phyloP scores from a whole-genome alignment of 2,888 invertebrate genomes.

The Shargacucullia verbasci region DNA sequence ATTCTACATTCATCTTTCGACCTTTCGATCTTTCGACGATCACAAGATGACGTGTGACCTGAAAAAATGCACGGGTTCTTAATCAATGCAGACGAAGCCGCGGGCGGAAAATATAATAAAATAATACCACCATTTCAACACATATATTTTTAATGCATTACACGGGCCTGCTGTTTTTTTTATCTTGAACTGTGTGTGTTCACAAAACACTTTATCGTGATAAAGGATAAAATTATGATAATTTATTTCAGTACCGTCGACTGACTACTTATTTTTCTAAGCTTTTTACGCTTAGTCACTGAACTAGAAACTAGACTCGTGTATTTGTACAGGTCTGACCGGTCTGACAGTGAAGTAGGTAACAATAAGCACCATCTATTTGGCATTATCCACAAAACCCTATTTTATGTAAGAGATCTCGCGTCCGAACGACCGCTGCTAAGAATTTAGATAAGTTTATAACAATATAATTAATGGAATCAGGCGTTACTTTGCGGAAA shows the following conservation, averaged over 20 bases:
- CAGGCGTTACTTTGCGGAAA: too few relatives aligned
- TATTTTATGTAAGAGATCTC: conserved; percentile 17
- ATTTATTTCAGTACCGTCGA: conserved; percentile 3
- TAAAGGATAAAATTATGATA: background rate
- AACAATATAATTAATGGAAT: background rate
- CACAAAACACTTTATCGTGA: too few relatives aligned
- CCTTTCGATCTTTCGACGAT: too few relatives aligned
- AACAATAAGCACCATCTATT: conserved; percentile 24
- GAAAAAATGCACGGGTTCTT: too few relatives aligned
- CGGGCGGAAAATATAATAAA: too few relatives aligned
- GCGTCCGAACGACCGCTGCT: background rate
- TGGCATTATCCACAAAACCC: conserved; percentile 18
- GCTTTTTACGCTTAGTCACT: conserved; percentile 24
- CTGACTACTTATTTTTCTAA: conserved; percentile 23
- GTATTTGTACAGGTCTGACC: conserved; percentile 41
- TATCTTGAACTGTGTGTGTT: too few relatives aligned
- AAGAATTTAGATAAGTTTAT: background rate
- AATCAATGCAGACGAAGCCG: too few relatives aligned
- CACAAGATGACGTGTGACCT: too few relatives aligned
- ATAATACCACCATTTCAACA: too few relatives aligned
- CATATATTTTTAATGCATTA: too few relatives aligned
- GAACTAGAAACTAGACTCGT: conserved; percentile 30
- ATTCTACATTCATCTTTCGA: too few relatives aligned
- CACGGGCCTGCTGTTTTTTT: too few relatives aligned
- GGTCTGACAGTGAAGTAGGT: conserved; percentile 47